A percentile compares a stretch with the other conserved stretches of the same genome.
Conservation (phyloP, 2,888 invertebrate species). For the Andrena flavipes region DNA sequence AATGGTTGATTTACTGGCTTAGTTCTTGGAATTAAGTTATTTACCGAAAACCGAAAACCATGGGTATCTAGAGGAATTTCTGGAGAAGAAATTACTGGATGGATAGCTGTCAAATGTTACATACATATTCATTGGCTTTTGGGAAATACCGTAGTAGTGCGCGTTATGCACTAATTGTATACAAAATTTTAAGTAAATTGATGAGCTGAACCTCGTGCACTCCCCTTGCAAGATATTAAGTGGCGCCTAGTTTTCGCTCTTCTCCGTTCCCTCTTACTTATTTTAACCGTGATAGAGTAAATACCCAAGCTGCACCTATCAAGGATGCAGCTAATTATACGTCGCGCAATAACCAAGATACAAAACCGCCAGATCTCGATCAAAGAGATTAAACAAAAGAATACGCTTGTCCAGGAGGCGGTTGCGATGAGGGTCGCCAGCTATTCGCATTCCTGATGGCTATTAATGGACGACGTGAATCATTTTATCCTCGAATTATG, state of each 20-base stretch:
- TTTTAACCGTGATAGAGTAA: constrained; percentile 22
- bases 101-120: too few species aligned
- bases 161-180: too few species aligned
- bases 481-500: constrained; percentile 69
- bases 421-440: constrained; percentile 37
- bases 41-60: too few species aligned
- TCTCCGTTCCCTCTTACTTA: constrained; percentile 24
- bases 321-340: constrained; percentile 73
- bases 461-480: constrained; percentile 66
- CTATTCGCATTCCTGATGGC: constrained; percentile 51
- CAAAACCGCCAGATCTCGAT: constrained; percentile 45
- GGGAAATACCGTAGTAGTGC: too few species aligned
- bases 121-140: too few species aligned
- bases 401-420: constrained; percentile 18
- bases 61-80: too few species aligned
- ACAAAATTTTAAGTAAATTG: too few species aligned
- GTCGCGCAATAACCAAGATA: constrained; percentile 49
- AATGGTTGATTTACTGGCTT: too few species aligned
- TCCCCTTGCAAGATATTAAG: constrained; percentile 67
- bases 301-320: constrained; percentile 67
- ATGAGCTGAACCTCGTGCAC: too few species aligned
- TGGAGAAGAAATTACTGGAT: too few species aligned
- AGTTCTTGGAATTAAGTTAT: too few species aligned
- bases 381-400: constrained; percentile 51
- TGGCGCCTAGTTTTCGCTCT: constrained; percentile 73